Evolutionary conservation across 2,797 vertebrate species (phyloP), one percentile per base, ranked within the genome.

Genomic region (Peromyscus melanophrys): DNA sequence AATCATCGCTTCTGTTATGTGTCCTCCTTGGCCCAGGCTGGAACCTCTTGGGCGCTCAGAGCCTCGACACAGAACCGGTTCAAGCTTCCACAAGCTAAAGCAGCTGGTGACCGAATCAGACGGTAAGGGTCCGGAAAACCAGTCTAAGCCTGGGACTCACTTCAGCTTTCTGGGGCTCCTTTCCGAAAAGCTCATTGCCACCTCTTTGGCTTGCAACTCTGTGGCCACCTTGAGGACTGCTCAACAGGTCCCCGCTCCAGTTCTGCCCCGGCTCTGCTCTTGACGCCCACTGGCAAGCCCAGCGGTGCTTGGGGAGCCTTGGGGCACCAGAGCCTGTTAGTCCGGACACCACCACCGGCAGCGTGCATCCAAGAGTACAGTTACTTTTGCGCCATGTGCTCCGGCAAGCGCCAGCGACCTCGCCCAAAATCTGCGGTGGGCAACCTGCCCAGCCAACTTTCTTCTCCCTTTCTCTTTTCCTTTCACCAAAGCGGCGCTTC

Each of bases 401-500:
- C 16, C 0, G 19, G 49, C 25, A 0, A 25, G 63, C 80, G 55
- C 34, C 2, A 25, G 78, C 8, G 49, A 91, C 94, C 96, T 96
- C 90, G n/a, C 96, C 95, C 75, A 92, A 71, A 57, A 81, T 49
- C 84, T 14, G 93, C 46, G 43, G 61, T 63, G 6, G 29, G 80
- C 90, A 95, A 91, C 92, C 61, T 65, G 91, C 77, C 80, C 92
- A 0, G 46, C 78, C 59, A 93, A 95, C 90, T 97, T 96, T 76
- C 87, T 77, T 63, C 80, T 55, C 52, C 61, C 82, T 91, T 89
- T 93, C 71, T 52, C 83, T 67, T 90, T 86, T 85, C 59, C 61
- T 52, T 55, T 86, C 61, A 73, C 46, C 31, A 10, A 57, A 90
- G 86, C 37, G 19, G 27, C 31, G 57, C 84, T 86, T 85, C 90